Evolutionary conservation across 2,797 vertebrate species (phyloP), one percentile per base, ranked within the genome.

Genomic region (Rhinoraja longicauda): DNA sequence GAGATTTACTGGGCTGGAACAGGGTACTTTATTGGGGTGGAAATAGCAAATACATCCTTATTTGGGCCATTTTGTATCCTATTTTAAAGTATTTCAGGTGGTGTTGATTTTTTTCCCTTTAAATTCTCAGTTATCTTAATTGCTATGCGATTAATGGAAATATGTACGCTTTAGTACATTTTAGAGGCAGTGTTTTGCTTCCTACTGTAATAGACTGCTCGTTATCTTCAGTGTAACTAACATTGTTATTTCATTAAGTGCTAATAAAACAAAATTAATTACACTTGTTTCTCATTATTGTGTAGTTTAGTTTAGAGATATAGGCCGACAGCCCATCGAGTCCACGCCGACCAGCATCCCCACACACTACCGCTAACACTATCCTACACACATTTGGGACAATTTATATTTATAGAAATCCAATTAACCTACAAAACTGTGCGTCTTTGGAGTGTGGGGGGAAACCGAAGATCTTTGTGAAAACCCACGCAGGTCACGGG

Each of bases 81-180:
- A 45, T 91, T 91, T 91, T 73, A 91, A 53, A 29, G 36, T 91
- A 36, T 73, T 67, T 53, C 70, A 91, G 90, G 90, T 91, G 90
- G 90, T 91, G 70, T 12, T 21, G 64, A 24, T 91, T 36, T 73
- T 91, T 88, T 64, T 88, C n/a, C 64, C 24, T 73, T 91, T 53
- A 91, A 45, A 9, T 91, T 90, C 53, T 73, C 90, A 91, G 9
- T 91, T 88, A 88, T 36, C 84, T 64, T 67, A 91, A 91, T 91
- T 91, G 90, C 90, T 91, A 26, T 91, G 90, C 90, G 90, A 91
- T 91, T 91, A 73, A 73, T 53, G 64, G 26, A 91, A 91, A 24
- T 91, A 17, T 91, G 90, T 91, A 91, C 90, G 90, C 90, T 91
- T 91, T 91, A 91, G 90, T 91, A 91, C 90, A 91, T 73, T 36